Base-by-base conservation (phyloP, 2,888 invertebrate species). In the Leucophenga montana region DNA sequence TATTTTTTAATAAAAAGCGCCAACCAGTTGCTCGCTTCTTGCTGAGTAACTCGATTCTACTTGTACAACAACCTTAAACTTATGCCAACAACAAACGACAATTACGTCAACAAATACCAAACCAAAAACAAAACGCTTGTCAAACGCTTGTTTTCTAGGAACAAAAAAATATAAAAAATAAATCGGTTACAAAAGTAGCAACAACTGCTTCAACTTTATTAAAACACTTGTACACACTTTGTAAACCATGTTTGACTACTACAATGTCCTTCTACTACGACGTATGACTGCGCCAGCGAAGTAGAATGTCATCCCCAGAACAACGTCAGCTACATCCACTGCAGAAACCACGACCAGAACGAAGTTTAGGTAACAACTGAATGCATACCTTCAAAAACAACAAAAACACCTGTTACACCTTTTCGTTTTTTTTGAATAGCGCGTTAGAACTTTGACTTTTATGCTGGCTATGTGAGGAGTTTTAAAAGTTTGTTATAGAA, bases 201-300 rank as follows among this genome's bases (percentile, higher is more conserved):
- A 27, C 27, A 27, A 27, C 39, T 11, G 53, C 39, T 44, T 33
- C 64, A 64, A 68, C 68, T 68, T 68, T 68, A 68, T 68, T 68
- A 68, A 68, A 68, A 68, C 64, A 62, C 68, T 68, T 68, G 68
- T 54, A 46, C 22, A 57, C 59, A 57, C 57, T 46, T 59, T 59
- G 33, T 59, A 56, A 27, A 56, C 22, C 56, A 56, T 18, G 20
- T 56, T 39, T 39, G 39, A 39, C 39, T 39, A 39, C 8, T 39
- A 39, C 39, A 11, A 39, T 39, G 39, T 39, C 3, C 33, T 33
- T 39, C 5, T 11, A 39, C 5, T 39, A 39, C 9, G 11, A 3
- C 27, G 3, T 27, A 39, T 39, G 59, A 5, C 59, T 39, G n/a
- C n/a, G 57, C 9, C 57, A 18, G 4, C n/a, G 46, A 46, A 46